These are phyloP conservation scores for Meliscaeva auricollis DNA, from an alignment of 2,888 invertebrate species.

Conservation along the genomic window DNA sequence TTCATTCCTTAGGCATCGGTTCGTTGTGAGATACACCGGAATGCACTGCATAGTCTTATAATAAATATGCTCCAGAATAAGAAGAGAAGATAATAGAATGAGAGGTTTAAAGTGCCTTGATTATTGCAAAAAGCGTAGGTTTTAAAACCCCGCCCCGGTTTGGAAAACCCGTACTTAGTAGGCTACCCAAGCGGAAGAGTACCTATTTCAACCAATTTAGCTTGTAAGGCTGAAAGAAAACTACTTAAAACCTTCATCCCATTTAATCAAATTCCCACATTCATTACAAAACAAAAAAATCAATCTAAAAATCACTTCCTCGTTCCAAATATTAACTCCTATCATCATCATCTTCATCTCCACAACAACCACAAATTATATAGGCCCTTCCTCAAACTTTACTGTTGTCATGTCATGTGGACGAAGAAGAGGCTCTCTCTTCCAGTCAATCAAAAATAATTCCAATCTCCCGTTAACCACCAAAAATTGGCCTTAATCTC, in stretches of 20 bases:
- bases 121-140: too few relatives aligned
- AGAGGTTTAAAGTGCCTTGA: too few relatives aligned
- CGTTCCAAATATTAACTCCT: slow-evolving; percentile 42
- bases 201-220: too few relatives aligned
- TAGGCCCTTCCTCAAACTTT: slow-evolving; percentile 19
- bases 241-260: neutral
- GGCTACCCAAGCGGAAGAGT: too few relatives aligned
- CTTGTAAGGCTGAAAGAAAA: too few relatives aligned
- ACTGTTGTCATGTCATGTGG: slow-evolving; percentile 4
- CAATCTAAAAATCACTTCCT: slow-evolving; percentile 56
- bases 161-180: too few relatives aligned
- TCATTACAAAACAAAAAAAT: slow-evolving; percentile 22
- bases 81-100: too few relatives aligned
- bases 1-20: too few relatives aligned
- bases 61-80: too few relatives aligned
- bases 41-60: too few relatives aligned
- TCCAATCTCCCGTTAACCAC: slow-evolving; percentile 60
- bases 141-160: too few relatives aligned
- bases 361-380: slow-evolving; percentile 25
- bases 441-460: slow-evolving; percentile 55
- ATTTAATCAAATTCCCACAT: slow-evolving; percentile 23
- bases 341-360: slow-evolving; percentile 44
- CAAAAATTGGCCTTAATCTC: slow-evolving; percentile 73
- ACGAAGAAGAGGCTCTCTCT: neutral
- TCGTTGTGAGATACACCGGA: too few relatives aligned